A percentile compares a stretch with the other conserved stretches of the same genome.
phyloP scores from a whole-genome alignment of 1,140 invertebrate genomes.

The Achatina immaculata region DNA sequence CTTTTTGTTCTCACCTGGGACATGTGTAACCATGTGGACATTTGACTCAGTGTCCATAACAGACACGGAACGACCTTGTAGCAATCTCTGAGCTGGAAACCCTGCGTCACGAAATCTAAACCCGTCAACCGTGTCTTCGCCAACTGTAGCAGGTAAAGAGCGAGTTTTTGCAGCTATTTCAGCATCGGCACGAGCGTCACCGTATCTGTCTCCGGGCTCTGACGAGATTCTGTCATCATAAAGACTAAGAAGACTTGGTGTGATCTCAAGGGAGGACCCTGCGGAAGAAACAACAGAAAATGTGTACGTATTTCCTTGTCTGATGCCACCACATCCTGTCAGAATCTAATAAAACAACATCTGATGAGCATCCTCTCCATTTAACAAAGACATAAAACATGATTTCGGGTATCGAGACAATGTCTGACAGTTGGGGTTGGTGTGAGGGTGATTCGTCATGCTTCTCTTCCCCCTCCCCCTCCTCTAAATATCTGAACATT shows the following conservation, averaged over 20 bases:
- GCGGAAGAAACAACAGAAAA: constrained; percentile 68
- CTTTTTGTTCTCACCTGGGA: constrained; percentile 58
- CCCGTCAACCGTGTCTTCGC: too few species aligned
- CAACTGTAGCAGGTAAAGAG: constrained; percentile 31
- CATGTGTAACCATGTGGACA: background rate
- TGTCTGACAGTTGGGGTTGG: too few species aligned
- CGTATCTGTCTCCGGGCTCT: constrained; percentile 31
- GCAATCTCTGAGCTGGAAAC: background rate
- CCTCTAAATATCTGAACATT: too few species aligned
- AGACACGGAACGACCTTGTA: constrained; percentile 16
- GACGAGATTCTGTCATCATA: constrained; percentile 74
- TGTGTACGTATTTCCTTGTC: too few species aligned
- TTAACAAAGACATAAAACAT: too few species aligned
- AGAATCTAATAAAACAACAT: too few species aligned
- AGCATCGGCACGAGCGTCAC: constrained; percentile 28
- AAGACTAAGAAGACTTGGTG: constrained; percentile 78
- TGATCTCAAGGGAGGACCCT: constrained; percentile 77
- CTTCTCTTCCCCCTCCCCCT: too few species aligned
- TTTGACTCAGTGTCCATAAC: constrained; percentile 3
- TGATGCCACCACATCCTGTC: too few species aligned
- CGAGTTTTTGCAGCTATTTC: constrained; percentile 23
- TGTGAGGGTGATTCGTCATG: too few species aligned
- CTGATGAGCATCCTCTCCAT: too few species aligned
- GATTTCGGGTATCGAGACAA: too few species aligned
- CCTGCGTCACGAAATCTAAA: background rate